Percentiles rank a stretch among this genome's conserved stretches.
phyloP scores from a whole-genome alignment of 2,113 vertebrate genomes.

The Orcinus orca region DNA sequence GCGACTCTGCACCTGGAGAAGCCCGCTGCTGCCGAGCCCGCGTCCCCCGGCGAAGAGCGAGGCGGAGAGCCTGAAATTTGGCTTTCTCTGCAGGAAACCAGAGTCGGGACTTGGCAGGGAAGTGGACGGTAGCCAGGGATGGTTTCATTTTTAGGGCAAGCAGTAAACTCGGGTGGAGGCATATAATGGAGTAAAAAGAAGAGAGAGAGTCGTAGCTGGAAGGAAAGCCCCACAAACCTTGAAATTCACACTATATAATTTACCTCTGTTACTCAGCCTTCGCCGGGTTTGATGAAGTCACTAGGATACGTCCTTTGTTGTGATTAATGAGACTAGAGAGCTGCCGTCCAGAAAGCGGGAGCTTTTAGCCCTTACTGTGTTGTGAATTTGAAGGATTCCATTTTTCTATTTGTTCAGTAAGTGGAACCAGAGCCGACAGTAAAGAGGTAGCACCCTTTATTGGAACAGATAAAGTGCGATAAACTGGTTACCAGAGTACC shows the following conservation, averaged over 20 bases:
- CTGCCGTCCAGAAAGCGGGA: conserved; percentile 2
- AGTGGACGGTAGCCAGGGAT: conserved; percentile 2
- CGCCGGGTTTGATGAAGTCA: not conserved
- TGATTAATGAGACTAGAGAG: not conserved
- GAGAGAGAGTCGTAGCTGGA: not conserved
- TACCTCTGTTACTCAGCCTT: not conserved
- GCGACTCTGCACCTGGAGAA: not conserved
- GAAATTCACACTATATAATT: not conserved
- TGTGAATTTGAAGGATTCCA: not conserved
- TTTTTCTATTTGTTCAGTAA: not conserved
- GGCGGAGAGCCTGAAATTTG: not conserved
- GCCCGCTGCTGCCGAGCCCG: not conserved
- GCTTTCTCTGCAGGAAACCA: conserved; percentile 1
- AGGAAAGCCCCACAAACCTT: not conserved
- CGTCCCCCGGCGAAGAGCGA: not conserved
- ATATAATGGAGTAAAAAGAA: not conserved
- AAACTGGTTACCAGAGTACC: not conserved
- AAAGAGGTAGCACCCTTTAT: not conserved
- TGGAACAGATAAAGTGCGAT: not conserved
- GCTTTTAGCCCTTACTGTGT: not conserved
- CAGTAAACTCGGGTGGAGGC: conserved; percentile 14
- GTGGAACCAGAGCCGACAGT: not conserved
- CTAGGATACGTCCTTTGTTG: conserved; percentile 61
- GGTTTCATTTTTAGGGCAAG: conserved; percentile 42
- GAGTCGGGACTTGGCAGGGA: conserved; percentile 35